phyloP scores from a whole-genome alignment of 2,888 invertebrate species.

The Prionchulus punctatus region DNA sequence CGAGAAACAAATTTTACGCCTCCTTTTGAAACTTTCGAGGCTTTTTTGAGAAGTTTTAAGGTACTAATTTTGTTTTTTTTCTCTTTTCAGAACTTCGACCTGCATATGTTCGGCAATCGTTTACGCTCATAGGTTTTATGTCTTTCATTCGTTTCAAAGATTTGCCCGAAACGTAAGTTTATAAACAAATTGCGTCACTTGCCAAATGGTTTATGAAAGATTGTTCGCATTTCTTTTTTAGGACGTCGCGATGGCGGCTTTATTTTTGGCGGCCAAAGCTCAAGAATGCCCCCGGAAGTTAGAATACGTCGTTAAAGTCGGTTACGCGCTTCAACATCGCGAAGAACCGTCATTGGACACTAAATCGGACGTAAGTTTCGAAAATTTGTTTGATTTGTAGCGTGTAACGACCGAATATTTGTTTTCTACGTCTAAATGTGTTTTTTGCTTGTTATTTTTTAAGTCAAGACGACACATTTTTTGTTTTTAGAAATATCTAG shows the following conservation, averaged over 20 bases:
- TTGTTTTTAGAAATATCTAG: constrained; percentile 44
- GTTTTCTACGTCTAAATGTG: background rate
- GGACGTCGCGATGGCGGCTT: constrained; percentile 76
- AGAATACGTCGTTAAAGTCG: constrained; percentile 86
- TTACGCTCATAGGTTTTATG: constrained; percentile 97
- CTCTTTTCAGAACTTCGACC: background rate
- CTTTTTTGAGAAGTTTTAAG: too few relatives aligned
- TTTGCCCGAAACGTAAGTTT: constrained; percentile 67
- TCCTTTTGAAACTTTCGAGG: too few relatives aligned
- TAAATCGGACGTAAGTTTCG: constrained; percentile 50
- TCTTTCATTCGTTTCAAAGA: constrained; percentile 87
- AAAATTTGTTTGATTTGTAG: background rate
- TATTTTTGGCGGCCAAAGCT: constrained; percentile 93
- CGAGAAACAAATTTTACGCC: too few relatives aligned
- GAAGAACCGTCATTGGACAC: constrained; percentile 40
- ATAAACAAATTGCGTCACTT: background rate
- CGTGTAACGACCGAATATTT: background rate
- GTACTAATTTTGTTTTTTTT: constrained; percentile 2
- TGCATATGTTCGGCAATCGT: constrained; percentile 55
- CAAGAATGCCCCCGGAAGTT: constrained; percentile 95
- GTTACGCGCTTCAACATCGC: constrained; percentile 64
- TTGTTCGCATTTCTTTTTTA: constrained; percentile 17
- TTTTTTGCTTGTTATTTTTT: background rate
- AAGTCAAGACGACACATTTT: constrained; percentile 1
- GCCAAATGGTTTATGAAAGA: background rate